Base-by-base conservation (phyloP, 2,113 vertebrate species). In the Sarotherodon lohbergeri region DNA sequence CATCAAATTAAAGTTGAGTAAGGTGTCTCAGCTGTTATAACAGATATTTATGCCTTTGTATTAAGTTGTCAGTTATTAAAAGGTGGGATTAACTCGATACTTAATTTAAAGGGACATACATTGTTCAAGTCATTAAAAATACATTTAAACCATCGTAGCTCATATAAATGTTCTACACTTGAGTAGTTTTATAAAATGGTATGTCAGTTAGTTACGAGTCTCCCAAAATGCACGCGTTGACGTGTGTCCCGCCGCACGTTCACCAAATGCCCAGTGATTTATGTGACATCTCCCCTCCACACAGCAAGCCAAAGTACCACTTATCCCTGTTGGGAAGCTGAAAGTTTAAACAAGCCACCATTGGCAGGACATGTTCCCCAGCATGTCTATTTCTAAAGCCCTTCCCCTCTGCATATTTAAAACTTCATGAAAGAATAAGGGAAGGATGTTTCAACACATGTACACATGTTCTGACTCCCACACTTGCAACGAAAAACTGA, bases 371-470 rank as follows among this genome's bases (percentile, higher is more conserved):
- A 85, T 86, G 85, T 91, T 93, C 56, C 50, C 76, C 56, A 48
- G 86, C 80, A 80, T 55, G 68, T 84, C 82, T 87, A 63, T 82
- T 86, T 82, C 79, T 86, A 86, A 86, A 90, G 82, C 71, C 39
- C 57, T 85, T 71, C 73, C 24, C 78, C 41, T 78, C 83, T 95
- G 86, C 86, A 95, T 94, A 86, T 94, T 92, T 94, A 93, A 96
- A 91, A 81, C 46, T 43, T 80, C 90, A 91, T 83, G 82, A 91
- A 86, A 54, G 83, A 59, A 89, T 54, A 54, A 61, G 50, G 9
- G 85, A 80, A 83, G 36, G 83, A 27, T 43, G 76, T 71, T 84
- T 91, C 66, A 48, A 66, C 57, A 63, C 73, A 81, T 68, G 66
- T 81, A 92, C 83, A 87, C 86, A 88, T 88, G 89, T 90, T 86